Conservation (phyloP, 2,113 vertebrate genomes). For the Odocoileus hemionus region DNA sequence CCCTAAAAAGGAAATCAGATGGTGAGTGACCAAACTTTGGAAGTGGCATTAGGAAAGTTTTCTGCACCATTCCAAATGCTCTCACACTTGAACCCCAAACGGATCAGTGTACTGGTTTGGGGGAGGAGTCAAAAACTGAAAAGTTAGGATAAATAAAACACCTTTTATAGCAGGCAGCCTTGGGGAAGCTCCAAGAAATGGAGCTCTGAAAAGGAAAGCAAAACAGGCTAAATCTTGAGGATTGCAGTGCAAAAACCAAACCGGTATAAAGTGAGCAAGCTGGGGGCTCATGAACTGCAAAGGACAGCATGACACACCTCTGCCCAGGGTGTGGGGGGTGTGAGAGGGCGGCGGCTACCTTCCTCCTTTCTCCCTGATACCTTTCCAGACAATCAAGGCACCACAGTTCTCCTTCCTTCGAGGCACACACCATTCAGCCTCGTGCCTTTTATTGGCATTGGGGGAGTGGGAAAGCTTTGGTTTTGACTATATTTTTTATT, state of each 20-base stretch:
- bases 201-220: background rate
- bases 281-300: background rate
- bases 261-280: background rate
- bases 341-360: fast-evolving
- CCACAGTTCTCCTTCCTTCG: background rate
- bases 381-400: background rate
- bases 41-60: background rate
- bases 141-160: background rate
- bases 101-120: background rate
- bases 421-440: background rate
- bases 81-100: background rate
- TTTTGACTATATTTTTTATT: background rate
- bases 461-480: background rate
- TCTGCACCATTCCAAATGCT: background rate
- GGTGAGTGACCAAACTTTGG: background rate
- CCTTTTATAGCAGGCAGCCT: background rate
- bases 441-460: background rate
- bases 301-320: background rate
- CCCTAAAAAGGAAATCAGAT: conserved; percentile 62
- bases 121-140: background rate
- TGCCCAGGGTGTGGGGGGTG: background rate
- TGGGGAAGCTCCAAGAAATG: background rate
- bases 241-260: background rate
- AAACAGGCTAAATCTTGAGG: background rate
- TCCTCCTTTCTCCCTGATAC: background rate